Percentiles rank a stretch among this genome's conserved stretches.
phyloP scores from a whole-genome alignment of 2,113 vertebrate genomes.

The Seriola rivoliana region DNA sequence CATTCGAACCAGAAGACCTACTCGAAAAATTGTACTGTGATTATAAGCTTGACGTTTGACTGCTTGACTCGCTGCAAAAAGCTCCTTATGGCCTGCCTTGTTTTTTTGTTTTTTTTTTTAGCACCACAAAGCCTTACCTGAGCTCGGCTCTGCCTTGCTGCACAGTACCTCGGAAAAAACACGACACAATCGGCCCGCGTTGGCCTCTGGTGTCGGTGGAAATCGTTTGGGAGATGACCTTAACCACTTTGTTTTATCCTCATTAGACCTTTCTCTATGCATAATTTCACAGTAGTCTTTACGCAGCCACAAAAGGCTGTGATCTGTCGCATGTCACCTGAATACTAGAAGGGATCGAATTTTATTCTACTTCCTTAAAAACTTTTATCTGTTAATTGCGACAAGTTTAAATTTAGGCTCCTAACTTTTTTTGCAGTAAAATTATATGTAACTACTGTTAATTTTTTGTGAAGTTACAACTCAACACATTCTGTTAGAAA shows the following conservation, averaged over 20 bases:
- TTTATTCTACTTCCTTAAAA: constrained; percentile 32
- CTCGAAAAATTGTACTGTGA: constrained; percentile 65
- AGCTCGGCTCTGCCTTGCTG: constrained; percentile 75
- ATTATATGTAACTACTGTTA: constrained; percentile 19
- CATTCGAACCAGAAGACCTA: constrained; percentile 14
- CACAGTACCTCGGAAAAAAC: constrained; percentile 75
- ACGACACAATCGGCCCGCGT: constrained; percentile 31
- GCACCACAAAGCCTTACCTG: constrained; percentile 88
- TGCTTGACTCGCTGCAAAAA: constrained; percentile 54
- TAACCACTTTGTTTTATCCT: constrained; percentile 67
- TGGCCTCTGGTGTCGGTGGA: constrained; percentile 35
- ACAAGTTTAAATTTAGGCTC: constrained; percentile 47
- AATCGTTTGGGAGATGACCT: constrained; percentile 61
- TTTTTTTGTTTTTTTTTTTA: constrained; percentile 53
- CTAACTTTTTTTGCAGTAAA: constrained; percentile 25
- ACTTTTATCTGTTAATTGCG: constrained; percentile 4
- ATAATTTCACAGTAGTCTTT: constrained; percentile 63
- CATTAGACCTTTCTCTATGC: constrained; percentile 75
- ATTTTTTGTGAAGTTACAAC: constrained; percentile 32
- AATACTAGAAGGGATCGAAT: constrained; percentile 59
- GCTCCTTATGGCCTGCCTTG: constrained; percentile 62
- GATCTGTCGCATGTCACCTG: constrained; percentile 38
- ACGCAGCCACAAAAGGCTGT: constrained; percentile 16
- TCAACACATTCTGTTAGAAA: constrained; percentile 48
- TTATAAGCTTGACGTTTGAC: constrained; percentile 49